A percentile compares a stretch with the other conserved stretches of the same genome.
Conservation (phyloP, 2,888 invertebrate species). For the Catocala nupta region DNA sequence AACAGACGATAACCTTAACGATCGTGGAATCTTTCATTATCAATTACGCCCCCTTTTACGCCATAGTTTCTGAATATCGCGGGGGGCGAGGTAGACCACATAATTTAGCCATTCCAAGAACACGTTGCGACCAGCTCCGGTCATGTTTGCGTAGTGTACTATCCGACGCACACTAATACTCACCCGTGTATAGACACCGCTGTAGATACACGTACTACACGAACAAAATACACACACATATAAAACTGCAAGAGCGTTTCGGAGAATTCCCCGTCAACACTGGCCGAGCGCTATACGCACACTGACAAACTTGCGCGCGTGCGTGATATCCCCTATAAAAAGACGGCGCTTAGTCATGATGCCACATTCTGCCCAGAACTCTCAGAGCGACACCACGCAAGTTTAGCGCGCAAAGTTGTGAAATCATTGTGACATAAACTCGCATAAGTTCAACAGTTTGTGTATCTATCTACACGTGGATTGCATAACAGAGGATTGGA, state of each 20-base stretch:
- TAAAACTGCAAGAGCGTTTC: conserved; percentile 65
- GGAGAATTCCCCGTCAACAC: conserved; percentile 70
- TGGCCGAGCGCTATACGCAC: conserved; percentile 66
- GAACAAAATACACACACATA: conserved; percentile 54
- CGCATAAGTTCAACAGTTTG: conserved; percentile 56
- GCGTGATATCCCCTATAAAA: conserved; percentile 62
- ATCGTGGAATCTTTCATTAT: conserved; percentile 36
- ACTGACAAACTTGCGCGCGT: conserved; percentile 64
- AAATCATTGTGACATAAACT: conserved; percentile 83
- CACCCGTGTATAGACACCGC: conserved; percentile 41
- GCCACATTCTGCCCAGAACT: conserved; percentile 65
- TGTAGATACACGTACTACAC: conserved; percentile 53
- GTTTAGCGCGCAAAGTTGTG: conserved; percentile 68
- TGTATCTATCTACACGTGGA: conserved; percentile 48
- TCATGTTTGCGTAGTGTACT: conserved; percentile 43
- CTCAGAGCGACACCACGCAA: conserved; percentile 64
- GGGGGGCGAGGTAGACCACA: conserved; percentile 55
- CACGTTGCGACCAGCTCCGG: conserved; percentile 67
- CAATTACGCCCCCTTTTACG: conserved; percentile 52
- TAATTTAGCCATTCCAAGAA: conserved; percentile 49
- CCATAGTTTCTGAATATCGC: conserved; percentile 19
- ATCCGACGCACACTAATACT: conserved; percentile 59
- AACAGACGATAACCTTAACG: conserved; percentile 45
- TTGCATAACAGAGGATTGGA: conserved; percentile 60
- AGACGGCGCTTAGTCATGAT: conserved; percentile 45